These are phyloP conservation scores for Sinocyclocheilus maitianheensis DNA, from an alignment of 2,113 vertebrate species.

Conservation along the genomic window DNA sequence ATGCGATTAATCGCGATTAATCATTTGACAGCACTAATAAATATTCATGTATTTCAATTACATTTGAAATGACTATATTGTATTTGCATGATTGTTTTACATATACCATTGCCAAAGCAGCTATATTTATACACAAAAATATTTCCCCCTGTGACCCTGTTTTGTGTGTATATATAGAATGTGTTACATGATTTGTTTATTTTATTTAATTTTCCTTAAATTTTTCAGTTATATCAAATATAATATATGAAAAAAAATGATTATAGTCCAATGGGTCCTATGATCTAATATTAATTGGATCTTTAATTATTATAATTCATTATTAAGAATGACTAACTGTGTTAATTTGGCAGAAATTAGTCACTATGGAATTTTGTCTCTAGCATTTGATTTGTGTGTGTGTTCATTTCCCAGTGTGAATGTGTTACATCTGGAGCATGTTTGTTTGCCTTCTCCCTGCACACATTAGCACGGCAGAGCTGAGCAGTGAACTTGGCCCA, in stretches of 20 bases:
- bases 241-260: background rate
- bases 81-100: background rate
- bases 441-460: conserved; percentile 63
- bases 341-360: background rate
- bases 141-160: background rate
- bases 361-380: background rate
- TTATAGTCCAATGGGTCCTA: background rate
- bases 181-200: no score
- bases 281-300: background rate
- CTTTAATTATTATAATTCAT: background rate
- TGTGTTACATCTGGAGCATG: conserved; percentile 66
- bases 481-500: conserved; percentile 63
- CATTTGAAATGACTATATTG: background rate
- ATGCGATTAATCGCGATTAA: no score
- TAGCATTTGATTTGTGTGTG: conserved; percentile 27
- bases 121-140: background rate
- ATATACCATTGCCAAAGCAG: background rate
- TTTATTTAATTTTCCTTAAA: background rate
- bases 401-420: conserved; percentile 47
- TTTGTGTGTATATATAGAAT: background rate
- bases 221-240: background rate
- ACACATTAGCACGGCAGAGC: conserved; percentile 62
- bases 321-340: background rate
- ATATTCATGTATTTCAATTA: background rate
- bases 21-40: no score